Conservation (phyloP, 2,113 vertebrate species). For the Nettapus auritus region DNA sequence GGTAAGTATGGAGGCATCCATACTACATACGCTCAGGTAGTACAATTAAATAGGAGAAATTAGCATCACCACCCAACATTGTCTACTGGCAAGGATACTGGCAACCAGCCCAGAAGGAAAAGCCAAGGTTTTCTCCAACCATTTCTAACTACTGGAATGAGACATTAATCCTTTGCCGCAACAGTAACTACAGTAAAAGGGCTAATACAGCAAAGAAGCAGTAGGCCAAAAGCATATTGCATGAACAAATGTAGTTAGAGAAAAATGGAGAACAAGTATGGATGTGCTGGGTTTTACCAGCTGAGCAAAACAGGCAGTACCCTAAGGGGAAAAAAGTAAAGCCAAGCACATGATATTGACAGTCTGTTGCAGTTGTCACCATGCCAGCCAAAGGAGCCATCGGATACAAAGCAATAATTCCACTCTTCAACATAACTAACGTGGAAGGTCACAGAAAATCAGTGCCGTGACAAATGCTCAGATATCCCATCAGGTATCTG, state of each 20-base stretch:
- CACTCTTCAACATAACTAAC: neutral
- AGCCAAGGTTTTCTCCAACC: neutral
- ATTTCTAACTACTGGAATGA: neutral
- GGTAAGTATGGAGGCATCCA: neutral
- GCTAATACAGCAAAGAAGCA: neutral
- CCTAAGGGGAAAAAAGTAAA: conserved; percentile 15
- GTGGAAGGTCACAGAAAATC: neutral
- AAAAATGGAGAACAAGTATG: neutral
- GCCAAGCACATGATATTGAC: neutral
- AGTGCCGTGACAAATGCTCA: neutral
- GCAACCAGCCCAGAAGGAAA: neutral
- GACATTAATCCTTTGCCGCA: neutral
- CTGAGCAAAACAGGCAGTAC: conserved; percentile 12
- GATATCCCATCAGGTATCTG: neutral
- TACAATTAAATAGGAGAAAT: neutral
- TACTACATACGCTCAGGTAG: neutral
- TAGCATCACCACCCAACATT: neutral
- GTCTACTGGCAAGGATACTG: neutral
- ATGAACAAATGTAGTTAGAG: neutral
- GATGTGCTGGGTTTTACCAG: conserved; percentile 24
- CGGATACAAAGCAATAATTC: neutral
- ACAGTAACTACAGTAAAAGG: neutral
- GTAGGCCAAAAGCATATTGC: neutral
- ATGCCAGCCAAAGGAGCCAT: conserved; percentile 12
- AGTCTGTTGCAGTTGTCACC: conserved; percentile 30